These are phyloP conservation scores for Cololabis saira DNA, from an alignment of 2,113 vertebrate genomes.

Conservation along the genomic window DNA sequence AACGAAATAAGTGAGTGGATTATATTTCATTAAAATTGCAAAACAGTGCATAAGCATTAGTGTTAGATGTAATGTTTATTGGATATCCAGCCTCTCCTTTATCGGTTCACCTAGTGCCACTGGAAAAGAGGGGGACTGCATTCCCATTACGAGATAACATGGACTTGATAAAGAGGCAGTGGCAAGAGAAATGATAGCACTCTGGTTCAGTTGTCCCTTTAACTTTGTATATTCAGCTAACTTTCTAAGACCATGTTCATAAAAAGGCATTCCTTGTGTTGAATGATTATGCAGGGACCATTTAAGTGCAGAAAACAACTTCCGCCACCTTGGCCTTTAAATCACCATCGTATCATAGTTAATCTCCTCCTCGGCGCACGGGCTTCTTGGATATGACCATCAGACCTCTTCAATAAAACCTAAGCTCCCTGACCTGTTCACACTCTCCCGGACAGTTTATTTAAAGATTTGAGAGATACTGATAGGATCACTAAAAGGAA, in stretches of 20 bases:
- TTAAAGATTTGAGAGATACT: conserved; percentile 23
- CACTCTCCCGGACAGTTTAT: conserved; percentile 37
- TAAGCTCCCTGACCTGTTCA: conserved; percentile 53
- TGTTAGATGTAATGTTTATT: not conserved
- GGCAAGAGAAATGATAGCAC: conserved; percentile 22
- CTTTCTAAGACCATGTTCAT: conserved; percentile 7
- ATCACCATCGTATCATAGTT: conserved; percentile 19
- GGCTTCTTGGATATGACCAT: conserved; percentile 24
- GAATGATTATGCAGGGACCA: not conserved
- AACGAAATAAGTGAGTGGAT: no score
- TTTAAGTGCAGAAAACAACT: not conserved
- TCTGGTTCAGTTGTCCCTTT: conserved; percentile 24
- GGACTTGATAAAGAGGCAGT: conserved; percentile 18
- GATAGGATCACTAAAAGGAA: not conserved
- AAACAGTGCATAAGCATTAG: not conserved
- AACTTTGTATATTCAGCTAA: not conserved
- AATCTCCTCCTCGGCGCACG: conserved; percentile 10
- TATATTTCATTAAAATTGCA: no score
- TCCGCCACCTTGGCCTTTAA: not conserved
- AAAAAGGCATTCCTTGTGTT: not conserved
- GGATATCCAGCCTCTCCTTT: no score
- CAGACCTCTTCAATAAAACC: conserved; percentile 38
- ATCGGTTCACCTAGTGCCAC: no score
- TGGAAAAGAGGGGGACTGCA: not conserved
- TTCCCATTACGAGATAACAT: conserved; percentile 33